Percentiles rank a stretch among this genome's conserved stretches.
Evolutionary conservation across 2,113 vertebrate species (phyloP).

Genomic region (Muscicapa adusta): DNA sequence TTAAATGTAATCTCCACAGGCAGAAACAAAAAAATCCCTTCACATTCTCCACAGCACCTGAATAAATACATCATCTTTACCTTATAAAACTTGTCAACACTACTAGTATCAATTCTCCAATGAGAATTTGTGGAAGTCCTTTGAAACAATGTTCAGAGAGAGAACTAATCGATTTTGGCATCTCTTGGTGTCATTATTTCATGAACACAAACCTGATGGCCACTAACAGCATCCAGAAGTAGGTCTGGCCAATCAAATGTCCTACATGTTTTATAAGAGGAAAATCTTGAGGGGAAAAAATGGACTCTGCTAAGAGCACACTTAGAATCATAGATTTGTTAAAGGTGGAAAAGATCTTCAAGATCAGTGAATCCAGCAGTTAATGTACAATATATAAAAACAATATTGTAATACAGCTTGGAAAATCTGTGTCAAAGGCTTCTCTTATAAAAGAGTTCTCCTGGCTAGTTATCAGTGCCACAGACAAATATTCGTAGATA

Average conservation of each 20-base stretch:
- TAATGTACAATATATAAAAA: not conserved
- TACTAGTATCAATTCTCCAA: not conserved
- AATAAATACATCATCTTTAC: not conserved
- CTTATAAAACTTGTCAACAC: not conserved
- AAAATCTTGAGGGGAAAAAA: not conserved
- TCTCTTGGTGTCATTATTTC: not conserved
- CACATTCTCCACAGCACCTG: not conserved
- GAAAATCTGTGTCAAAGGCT: not conserved
- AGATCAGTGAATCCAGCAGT: not conserved
- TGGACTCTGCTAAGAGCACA: not conserved
- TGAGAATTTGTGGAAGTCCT: not conserved
- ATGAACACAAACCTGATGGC: not conserved
- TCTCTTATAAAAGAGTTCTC: not conserved
- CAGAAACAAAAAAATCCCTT: not conserved
- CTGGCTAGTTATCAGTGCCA: not conserved
- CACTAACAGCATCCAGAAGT: not conserved
- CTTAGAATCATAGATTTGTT: not conserved
- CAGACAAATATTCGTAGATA: not conserved
- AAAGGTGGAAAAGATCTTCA: not conserved
- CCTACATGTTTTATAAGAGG: not conserved
- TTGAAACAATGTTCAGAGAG: not conserved
- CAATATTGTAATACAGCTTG: not conserved
- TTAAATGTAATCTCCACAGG: not conserved
- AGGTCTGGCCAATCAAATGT: not conserved
- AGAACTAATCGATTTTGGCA: not conserved